Evolutionary conservation across 2,888 invertebrate species (phyloP), one percentile per base, ranked within the genome.

Genomic region (Himalopsyche japonica): DNA sequence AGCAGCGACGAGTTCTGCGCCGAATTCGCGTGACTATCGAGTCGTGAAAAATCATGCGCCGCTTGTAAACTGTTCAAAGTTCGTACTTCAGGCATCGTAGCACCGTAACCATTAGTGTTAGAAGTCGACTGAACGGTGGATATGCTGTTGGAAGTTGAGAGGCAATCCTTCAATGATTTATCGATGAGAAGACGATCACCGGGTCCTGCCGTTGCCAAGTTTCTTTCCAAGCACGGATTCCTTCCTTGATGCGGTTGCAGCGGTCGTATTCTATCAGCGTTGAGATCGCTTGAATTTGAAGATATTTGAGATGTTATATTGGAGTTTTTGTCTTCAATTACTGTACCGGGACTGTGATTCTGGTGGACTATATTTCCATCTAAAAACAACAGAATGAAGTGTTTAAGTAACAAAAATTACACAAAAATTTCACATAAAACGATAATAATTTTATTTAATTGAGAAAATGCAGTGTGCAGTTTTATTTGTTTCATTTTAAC

Each of bases 201-300:
- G 86, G 94, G 93, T 88, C 92, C 90, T 82, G 93, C 89, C 87
- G 93, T 89, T 91, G 94, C 94, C 87, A 95, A 90, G 90, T 97
- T 97, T 12, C 96, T 91, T 89, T 96, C 96, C 88, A 95, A 92
- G 87, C 97, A 98, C 12, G 95, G 94, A 92, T 97, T 98, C 37
- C 96, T 93, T 0, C 97, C 98, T 89, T 97, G 96, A 90, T 97
- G 96, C 0, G 97, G 96, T 88, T 96, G 97, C 76, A 97, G 90
- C 48, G 95, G 95, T 8, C 70, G 70, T 27, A 27, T 70, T 70
- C 70, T 70, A 3, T 70, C 70, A 5, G 79, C 48, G 15, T 49
- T 49, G 6, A 64, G 24, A 37, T 83, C 83, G 24, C 37, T 30
- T 3, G 49, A n/a, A 20, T 57, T 78, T 12, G 85, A 85, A 15